These are phyloP conservation scores for Peucedramus taeniatus DNA, from an alignment of 2,113 vertebrate genomes.

Conservation along the genomic window DNA sequence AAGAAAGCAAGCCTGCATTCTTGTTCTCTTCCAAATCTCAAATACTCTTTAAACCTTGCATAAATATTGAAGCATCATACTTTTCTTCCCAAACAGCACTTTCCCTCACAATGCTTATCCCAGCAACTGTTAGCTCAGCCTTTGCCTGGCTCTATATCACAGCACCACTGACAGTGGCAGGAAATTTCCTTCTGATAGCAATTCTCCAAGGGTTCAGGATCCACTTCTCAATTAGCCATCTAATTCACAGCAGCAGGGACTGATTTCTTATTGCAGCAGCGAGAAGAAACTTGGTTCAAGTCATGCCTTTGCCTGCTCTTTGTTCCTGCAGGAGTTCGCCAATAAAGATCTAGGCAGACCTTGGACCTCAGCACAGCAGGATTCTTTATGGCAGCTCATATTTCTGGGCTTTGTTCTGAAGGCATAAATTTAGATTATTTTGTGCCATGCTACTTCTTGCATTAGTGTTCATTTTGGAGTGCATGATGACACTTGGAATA, in stretches of 20 bases:
- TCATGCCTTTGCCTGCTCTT: neutral
- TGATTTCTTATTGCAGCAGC: neutral
- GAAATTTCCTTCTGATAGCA: neutral
- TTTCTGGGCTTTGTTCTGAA: neutral
- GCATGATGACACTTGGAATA: neutral
- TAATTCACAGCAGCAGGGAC: slow-evolving; percentile 23
- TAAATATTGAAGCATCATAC: neutral
- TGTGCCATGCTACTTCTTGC: neutral
- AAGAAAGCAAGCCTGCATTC: neutral
- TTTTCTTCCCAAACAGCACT: neutral
- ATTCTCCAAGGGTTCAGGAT: neutral
- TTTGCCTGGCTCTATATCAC: neutral
- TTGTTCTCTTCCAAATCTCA: neutral
- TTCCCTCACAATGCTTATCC: neutral
- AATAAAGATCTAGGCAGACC: neutral
- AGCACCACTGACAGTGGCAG: neutral
- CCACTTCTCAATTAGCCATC: slow-evolving; percentile 15
- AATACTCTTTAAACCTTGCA: neutral
- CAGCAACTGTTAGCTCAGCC: neutral
- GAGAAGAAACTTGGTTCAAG: neutral
- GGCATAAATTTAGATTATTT: neutral
- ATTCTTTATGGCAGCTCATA: neutral
- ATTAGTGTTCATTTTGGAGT: neutral
- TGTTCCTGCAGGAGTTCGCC: neutral
- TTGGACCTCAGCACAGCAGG: neutral